phyloP scores from a whole-genome alignment of 2,113 vertebrate genomes.

The Pseudopipra pipra region DNA sequence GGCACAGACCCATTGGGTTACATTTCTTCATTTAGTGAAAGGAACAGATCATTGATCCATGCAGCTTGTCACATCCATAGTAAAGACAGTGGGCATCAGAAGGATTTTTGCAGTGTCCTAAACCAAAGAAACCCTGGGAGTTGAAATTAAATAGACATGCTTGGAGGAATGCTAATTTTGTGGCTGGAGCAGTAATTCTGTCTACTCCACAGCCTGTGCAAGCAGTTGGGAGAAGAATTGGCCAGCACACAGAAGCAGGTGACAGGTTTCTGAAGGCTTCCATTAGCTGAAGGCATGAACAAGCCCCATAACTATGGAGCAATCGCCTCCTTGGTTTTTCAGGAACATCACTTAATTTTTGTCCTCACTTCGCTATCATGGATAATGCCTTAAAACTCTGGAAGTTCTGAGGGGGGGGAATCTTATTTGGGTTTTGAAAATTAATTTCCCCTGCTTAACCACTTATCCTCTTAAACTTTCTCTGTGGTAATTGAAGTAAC shows the following conservation, averaged over 20 bases:
- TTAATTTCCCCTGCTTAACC: background rate
- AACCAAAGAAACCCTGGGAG: background rate
- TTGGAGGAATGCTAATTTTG: background rate
- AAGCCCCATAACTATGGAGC: rapidly evolving
- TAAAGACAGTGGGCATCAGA: background rate
- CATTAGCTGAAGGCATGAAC: background rate
- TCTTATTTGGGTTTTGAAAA: background rate
- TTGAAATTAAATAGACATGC: background rate
- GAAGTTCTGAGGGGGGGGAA: background rate
- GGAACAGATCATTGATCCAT: background rate
- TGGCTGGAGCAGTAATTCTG: background rate
- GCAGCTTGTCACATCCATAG: background rate
- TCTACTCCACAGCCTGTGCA: background rate
- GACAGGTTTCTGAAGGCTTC: background rate
- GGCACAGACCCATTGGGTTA: background rate
- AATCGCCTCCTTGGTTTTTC: background rate
- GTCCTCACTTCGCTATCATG: background rate
- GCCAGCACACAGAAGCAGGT: background rate
- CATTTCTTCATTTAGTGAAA: background rate
- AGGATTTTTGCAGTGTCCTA: background rate
- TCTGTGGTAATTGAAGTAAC: background rate
- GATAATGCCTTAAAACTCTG: background rate
- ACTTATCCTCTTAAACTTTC: background rate
- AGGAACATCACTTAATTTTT: background rate
- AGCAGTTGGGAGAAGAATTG: background rate